phyloP scores from a whole-genome alignment of 2,797 vertebrate genomes.

The Xiphophorus birchmanni region DNA sequence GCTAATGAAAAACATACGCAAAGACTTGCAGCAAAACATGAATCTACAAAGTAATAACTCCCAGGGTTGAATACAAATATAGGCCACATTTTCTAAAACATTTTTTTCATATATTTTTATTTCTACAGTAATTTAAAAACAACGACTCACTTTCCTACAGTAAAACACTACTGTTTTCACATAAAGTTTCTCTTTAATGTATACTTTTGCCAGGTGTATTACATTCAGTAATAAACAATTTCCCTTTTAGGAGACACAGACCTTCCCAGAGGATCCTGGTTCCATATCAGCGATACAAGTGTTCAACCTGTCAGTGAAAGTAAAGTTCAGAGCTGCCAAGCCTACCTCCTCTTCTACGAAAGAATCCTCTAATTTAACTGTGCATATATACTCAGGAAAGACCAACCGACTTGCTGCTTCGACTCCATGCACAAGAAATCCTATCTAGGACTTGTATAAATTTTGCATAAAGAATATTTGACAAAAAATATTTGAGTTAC shows the following conservation, averaged over 20 bases:
- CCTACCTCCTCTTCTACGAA: constrained; percentile 98
- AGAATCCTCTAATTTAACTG: constrained; percentile 74
- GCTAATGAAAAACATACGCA: neutral
- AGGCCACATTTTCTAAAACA: neutral
- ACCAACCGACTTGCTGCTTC: constrained; percentile 42
- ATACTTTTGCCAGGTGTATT: neutral
- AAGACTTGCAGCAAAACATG: neutral
- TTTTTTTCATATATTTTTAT: neutral
- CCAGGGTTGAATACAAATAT: neutral
- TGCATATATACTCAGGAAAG: constrained; percentile 53
- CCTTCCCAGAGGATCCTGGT: constrained; percentile 88
- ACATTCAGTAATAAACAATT: neutral
- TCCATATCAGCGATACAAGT: constrained; percentile 91
- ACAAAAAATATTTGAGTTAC: neutral
- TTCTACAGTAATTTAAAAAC: neutral
- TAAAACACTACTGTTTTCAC: neutral
- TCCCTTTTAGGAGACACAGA: constrained; percentile 66
- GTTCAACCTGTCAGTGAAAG: constrained; percentile 86
- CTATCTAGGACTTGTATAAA: neutral
- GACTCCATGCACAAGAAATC: constrained; percentile 16
- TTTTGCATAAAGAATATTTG: constrained; percentile 12
- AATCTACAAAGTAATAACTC: neutral
- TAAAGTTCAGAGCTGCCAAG: constrained; percentile 91
- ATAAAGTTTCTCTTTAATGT: neutral
- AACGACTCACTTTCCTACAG: neutral